phyloP scores from a whole-genome alignment of 2,113 vertebrate species.

The Platanista minor region DNA sequence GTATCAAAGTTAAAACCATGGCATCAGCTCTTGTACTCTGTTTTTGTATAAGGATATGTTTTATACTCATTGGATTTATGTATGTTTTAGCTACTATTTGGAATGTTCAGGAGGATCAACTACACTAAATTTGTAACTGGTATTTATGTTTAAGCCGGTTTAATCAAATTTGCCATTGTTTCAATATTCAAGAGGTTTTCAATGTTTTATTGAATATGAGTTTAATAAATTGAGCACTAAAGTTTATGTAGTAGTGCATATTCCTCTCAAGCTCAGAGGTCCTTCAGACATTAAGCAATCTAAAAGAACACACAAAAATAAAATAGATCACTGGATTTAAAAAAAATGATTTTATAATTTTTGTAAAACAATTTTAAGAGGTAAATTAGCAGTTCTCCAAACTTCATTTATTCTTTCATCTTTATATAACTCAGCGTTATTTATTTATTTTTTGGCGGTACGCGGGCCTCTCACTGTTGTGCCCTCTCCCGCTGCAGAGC shows the following conservation, averaged over 20 bases:
- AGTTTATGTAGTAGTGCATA: not conserved
- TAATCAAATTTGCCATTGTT: not conserved
- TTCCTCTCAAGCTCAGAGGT: not conserved
- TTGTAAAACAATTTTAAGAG: not conserved
- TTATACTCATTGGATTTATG: not conserved
- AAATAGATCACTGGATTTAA: not conserved
- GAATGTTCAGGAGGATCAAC: not conserved
- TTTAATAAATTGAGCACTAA: slow-evolving; percentile 19
- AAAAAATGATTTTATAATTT: not conserved
- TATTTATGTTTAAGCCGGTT: slow-evolving; percentile 19
- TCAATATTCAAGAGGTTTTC: slow-evolving; percentile 1
- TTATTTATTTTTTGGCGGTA: too few species aligned
- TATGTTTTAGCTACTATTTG: not conserved
- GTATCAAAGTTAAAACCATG: not conserved
- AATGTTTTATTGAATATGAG: not conserved
- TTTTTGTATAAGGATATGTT: not conserved
- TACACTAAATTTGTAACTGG: slow-evolving; percentile 2
- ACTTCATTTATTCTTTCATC: not conserved
- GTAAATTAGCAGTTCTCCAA: not conserved
- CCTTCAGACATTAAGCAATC: not conserved
- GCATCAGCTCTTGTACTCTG: not conserved
- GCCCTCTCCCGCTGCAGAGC: too few species aligned
- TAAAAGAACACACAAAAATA: slow-evolving; percentile 9
- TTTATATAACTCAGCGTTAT: too few species aligned
- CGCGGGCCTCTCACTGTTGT: too few species aligned